These are phyloP conservation scores for Vimba vimba DNA, from an alignment of 2,113 vertebrate genomes.

Conservation along the genomic window DNA sequence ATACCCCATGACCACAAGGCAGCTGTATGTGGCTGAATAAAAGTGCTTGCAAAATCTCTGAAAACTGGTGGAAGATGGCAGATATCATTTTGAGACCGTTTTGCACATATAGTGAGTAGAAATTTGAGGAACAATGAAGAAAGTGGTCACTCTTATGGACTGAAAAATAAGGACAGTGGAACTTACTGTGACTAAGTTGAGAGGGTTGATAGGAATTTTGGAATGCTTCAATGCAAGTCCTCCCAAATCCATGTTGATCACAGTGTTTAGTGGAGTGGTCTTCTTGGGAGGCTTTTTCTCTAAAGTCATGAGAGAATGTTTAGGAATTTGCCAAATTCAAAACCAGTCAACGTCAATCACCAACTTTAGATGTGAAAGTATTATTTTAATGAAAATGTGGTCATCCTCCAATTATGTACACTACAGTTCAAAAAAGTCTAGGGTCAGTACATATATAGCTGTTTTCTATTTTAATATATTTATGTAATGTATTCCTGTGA, in stretches of 20 bases:
- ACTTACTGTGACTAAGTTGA: conserved; percentile 65
- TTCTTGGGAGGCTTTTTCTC: conserved; percentile 52
- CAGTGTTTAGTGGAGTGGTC: conserved; percentile 61
- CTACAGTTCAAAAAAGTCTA: not conserved
- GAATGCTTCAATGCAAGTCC: conserved; percentile 68
- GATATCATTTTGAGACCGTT: not conserved
- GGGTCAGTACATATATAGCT: not conserved
- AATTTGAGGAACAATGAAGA: not conserved
- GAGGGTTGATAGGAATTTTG: conserved; percentile 69
- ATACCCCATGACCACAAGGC: not conserved
- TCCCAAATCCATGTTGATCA: conserved; percentile 72
- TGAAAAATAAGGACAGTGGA: not conserved
- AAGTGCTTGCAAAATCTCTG: not conserved
- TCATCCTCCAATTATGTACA: not conserved
- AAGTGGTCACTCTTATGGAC: not conserved
- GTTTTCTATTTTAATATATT: too few species aligned
- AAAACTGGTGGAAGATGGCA: not conserved
- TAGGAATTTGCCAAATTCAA: not conserved
- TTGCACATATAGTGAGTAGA: not conserved
- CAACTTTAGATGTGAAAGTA: not conserved
- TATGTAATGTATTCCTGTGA: too few species aligned
- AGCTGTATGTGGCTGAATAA: not conserved
- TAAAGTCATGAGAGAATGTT: conserved; percentile 39
- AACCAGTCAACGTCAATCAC: not conserved
- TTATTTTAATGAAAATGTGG: not conserved